Conservation (phyloP, 2,797 vertebrate genomes). For the Gila robusta region DNA sequence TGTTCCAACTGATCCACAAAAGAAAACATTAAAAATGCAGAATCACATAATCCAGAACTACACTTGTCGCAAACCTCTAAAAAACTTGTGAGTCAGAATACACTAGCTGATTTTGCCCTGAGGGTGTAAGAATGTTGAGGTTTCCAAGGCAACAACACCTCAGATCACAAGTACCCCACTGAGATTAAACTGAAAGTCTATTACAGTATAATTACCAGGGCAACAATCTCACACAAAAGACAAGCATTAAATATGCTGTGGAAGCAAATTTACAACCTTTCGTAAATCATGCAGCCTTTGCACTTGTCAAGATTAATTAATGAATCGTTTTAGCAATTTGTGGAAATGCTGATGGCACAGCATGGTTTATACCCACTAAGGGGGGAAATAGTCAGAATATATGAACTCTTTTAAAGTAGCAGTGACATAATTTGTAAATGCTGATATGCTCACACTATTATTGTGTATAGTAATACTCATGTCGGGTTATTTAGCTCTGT, state of each 20-base stretch:
- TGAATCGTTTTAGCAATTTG: slow-evolving; percentile 19
- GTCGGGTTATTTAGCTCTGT: not conserved
- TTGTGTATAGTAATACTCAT: not conserved
- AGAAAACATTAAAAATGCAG: slow-evolving; percentile 6
- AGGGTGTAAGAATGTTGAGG: slow-evolving; percentile 17
- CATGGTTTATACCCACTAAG: not conserved
- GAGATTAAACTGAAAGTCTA: slow-evolving; percentile 40
- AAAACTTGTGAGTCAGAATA: slow-evolving; percentile 1
- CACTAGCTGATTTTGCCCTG: not conserved
- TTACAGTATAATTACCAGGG: slow-evolving; percentile 33
- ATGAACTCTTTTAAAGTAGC: not conserved
- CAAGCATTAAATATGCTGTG: slow-evolving; percentile 27
- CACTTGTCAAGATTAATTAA: slow-evolving; percentile 42
- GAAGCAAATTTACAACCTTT: slow-evolving; percentile 35
- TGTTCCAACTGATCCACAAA: not conserved
- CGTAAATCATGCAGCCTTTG: not conserved
- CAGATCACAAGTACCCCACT: slow-evolving; percentile 34
- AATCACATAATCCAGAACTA: not conserved
- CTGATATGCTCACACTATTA: slow-evolving; percentile 10
- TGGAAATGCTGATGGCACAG: slow-evolving; percentile 23
- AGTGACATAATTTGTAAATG: not conserved
- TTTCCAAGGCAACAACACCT: slow-evolving; percentile 54
- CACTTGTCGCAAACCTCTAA: not conserved
- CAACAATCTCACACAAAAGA: slow-evolving; percentile 40
- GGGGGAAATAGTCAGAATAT: too few relatives aligned